Evolutionary conservation across 2,113 vertebrate species (phyloP).

Genomic region (Campylomormyrus tamandua): DNA sequence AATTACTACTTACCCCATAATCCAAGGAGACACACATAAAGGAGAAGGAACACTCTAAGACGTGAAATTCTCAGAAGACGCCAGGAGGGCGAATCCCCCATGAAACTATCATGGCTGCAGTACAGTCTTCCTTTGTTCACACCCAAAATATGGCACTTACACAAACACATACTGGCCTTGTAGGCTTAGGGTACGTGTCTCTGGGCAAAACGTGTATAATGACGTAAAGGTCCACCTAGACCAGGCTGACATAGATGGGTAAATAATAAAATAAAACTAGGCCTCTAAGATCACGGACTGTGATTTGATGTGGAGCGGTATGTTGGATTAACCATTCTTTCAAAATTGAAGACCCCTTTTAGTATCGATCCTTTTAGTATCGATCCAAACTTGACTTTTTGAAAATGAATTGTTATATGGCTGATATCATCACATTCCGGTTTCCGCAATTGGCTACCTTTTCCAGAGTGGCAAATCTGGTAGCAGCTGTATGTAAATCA

Average conservation of each 20-base stretch:
- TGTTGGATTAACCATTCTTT: not conserved
- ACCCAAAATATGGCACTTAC: not conserved
- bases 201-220: not conserved
- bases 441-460: not conserved
- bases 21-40: not conserved
- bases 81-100: not conserved
- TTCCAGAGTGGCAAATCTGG: not conserved
- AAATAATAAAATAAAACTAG: not conserved
- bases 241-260: not conserved
- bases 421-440: not conserved
- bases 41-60: not conserved
- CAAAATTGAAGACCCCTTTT: not conserved
- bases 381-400: not conserved
- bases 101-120: not conserved
- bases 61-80: not conserved
- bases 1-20: not conserved
- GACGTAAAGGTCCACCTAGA: not conserved
- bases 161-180: not conserved
- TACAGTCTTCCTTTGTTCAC: not conserved
- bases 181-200: not conserved
- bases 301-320: not conserved
- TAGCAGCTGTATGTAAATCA: not conserved
- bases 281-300: not conserved
- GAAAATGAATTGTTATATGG: not conserved
- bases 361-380: not conserved